phyloP scores from a whole-genome alignment of 2,113 vertebrate species.

The Manacus vitellinus region DNA sequence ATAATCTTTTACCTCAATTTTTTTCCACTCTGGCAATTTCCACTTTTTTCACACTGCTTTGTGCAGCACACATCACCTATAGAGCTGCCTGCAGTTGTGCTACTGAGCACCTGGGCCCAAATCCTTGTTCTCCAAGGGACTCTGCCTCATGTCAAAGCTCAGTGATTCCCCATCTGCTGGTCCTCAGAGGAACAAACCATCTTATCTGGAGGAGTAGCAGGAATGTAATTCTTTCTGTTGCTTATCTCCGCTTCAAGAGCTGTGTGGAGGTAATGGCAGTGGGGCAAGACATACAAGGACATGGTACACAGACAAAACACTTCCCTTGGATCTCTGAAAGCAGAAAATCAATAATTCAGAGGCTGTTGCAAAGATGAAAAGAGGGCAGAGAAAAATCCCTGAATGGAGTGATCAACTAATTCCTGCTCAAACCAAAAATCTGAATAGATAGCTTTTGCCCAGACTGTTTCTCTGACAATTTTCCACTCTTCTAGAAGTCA shows the following conservation, averaged over 20 bases:
- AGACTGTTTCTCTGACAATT: background rate
- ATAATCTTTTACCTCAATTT: background rate
- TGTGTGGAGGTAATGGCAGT: background rate
- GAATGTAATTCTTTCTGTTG: background rate
- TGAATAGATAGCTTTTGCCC: background rate
- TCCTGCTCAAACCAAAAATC: background rate
- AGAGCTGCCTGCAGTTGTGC: background rate
- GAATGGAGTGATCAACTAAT: background rate
- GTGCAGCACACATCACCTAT: background rate
- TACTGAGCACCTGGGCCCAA: background rate
- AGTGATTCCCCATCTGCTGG: background rate
- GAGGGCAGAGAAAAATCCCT: background rate
- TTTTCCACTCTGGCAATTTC: background rate
- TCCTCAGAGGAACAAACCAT: background rate
- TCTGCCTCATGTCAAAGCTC: background rate
- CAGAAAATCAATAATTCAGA: background rate
- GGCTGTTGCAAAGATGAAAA: background rate
- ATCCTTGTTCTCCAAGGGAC: background rate
- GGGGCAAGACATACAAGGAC: background rate
- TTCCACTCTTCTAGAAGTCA: background rate
- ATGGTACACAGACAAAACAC: background rate
- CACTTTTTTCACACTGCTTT: no score
- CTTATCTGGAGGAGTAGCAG: background rate
- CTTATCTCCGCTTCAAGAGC: background rate
- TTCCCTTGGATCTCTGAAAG: background rate